These are phyloP conservation scores for Eremobia ochroleuca DNA, from an alignment of 2,888 invertebrate genomes.

Conservation along the genomic window DNA sequence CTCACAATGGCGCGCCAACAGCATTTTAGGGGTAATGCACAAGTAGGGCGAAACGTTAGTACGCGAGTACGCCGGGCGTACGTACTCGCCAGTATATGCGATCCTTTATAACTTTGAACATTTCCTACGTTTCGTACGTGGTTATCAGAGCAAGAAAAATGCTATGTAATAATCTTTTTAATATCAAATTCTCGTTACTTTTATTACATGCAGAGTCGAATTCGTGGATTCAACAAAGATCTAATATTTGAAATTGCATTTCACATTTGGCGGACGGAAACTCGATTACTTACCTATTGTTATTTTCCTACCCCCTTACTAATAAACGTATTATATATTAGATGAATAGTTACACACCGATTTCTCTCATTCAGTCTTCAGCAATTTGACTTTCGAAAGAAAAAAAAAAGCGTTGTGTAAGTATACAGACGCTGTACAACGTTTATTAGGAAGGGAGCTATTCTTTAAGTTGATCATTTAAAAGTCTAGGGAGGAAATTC, in stretches of 20 bases:
- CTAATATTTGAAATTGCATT: constrained; percentile 31
- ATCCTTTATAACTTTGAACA: constrained; percentile 51
- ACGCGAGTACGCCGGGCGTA: constrained; percentile 35
- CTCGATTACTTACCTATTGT: constrained; percentile 2
- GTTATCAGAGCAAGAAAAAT: constrained; percentile 44
- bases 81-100: constrained; percentile 30
- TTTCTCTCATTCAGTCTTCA: too few species aligned
- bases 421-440: too few species aligned
- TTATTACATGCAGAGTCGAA: constrained; percentile 49
- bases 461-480: constrained; percentile 18
- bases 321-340: too few species aligned
- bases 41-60: constrained; percentile 52
- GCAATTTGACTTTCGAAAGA: too few species aligned
- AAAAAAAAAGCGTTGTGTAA: too few species aligned
- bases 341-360: too few species aligned
- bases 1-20: constrained; percentile 72
- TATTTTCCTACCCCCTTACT: too few species aligned
- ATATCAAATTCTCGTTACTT: constrained; percentile 53
- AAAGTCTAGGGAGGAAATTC: constrained; percentile 10
- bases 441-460: too few species aligned
- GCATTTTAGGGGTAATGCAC: constrained; percentile 73
- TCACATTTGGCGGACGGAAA: constrained; percentile 21
- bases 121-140: constrained; percentile 62
- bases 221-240: constrained; percentile 29
- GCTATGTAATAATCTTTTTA: constrained; percentile 57